Base-by-base conservation (phyloP, 2,797 vertebrate genomes). In the Apodemus agrarius region DNA sequence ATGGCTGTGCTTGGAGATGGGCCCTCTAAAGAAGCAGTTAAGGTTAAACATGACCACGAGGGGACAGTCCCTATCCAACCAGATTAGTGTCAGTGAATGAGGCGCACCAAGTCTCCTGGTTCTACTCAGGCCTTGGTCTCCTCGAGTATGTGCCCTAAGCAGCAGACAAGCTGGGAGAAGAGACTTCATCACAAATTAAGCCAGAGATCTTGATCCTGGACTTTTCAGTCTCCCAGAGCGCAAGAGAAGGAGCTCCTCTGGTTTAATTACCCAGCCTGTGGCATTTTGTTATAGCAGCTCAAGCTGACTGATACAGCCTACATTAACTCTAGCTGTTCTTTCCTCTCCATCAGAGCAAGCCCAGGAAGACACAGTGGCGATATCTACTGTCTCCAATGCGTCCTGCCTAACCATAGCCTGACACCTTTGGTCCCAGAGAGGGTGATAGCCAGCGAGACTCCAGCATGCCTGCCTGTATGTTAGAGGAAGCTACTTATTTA, bases 391-490 rank as follows among this genome's bases (percentile, higher is more conserved):
- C 74, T 34, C 57, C 13, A 2, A 0, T 11, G 8, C 3, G 3
- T 4, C 31, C 69, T 61, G 17, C 69, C 54, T 52, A 26, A 0
- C 59, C 54, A 97, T 96, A 94, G 97, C 72, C 80, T 57, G 69
- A 81, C 61, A 72, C 49, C 34, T 84, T 82, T 88, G 65, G 84
- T 54, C 91, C 17, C n/a, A 67, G 43, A 24, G 81, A 97, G 91
- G 46, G 26, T 89, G 91, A 85, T 94, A 94, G 80, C 37, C 59
- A 19, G 67, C 49, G 37, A 94, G 16, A 59, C 24, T 49, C 13
- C 49, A 31, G 76, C 98, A 97, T 88, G 13, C 14, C 94, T 59
- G 88, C 76, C 49, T 78, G 95, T 46, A 96, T 98, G 97, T 89
- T 37, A 95, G 12, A 92, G 46, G 57, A 84, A 94, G 80, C 79